These are phyloP conservation scores for Eupithecia exiguata DNA, from an alignment of 2,888 invertebrate genomes.

Conservation along the genomic window DNA sequence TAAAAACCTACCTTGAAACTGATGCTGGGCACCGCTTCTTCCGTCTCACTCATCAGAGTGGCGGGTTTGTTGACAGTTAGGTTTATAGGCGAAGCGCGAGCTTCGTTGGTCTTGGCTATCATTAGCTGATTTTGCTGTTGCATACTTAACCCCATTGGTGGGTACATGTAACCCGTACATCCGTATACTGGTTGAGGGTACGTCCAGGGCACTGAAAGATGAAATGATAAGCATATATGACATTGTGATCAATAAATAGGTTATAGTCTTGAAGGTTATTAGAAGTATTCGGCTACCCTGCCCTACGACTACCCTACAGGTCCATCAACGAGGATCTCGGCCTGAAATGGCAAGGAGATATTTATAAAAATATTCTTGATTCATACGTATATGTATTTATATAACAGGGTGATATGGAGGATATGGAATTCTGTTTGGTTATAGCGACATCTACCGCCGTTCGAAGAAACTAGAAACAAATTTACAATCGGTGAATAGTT, in stretches of 20 bases:
- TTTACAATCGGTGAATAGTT: too few species aligned
- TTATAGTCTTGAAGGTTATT: not conserved
- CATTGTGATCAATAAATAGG: not conserved
- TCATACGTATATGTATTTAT: too few species aligned
- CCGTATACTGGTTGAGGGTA: constrained; percentile 78
- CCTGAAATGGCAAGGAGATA: not conserved
- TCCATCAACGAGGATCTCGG: not conserved
- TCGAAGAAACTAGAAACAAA: too few species aligned
- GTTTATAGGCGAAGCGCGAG: constrained; percentile 36
- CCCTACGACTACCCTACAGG: not conserved
- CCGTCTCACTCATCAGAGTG: not conserved
- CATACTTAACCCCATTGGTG: constrained; percentile 49
- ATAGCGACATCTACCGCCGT: too few species aligned
- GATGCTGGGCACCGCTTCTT: not conserved
- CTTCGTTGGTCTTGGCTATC: constrained; percentile 40
- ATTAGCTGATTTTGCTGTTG: constrained; percentile 42
- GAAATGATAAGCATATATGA: not conserved
- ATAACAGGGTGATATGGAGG: too few species aligned
- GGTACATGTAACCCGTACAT: constrained; percentile 83
- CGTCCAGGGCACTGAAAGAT: constrained; percentile 84
- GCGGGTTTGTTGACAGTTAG: not conserved
- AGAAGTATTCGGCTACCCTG: too few species aligned
- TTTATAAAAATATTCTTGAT: not conserved
- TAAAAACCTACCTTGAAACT: not conserved
- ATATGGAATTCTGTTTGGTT: too few species aligned